Percentiles rank a stretch among this genome's conserved stretches.
phyloP scores from a whole-genome alignment of 2,113 vertebrate species.

The Toxotes jaculatrix region DNA sequence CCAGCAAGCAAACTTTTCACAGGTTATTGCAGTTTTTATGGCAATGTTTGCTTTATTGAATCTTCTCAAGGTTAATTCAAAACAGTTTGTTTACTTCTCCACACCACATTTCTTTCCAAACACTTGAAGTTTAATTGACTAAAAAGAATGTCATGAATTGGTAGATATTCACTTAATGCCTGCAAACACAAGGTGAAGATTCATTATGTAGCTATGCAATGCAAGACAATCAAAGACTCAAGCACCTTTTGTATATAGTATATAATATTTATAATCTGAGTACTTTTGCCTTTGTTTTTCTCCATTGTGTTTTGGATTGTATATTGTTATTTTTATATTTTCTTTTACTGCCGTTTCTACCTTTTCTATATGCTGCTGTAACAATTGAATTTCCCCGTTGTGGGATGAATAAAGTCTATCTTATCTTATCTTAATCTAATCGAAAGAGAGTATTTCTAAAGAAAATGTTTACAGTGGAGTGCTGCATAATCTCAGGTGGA shows the following conservation, averaged over 20 bases:
- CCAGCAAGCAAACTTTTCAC: constrained; percentile 11
- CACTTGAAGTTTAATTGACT: constrained; percentile 25
- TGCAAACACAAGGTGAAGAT: not conserved
- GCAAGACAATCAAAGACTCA: not conserved
- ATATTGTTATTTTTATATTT: too few relatives aligned
- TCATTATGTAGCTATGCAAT: not conserved
- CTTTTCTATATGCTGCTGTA: too few relatives aligned
- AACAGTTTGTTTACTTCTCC: constrained; percentile 42
- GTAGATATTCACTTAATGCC: constrained; percentile 5
- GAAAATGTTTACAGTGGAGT: not conserved
- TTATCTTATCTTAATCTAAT: too few relatives aligned
- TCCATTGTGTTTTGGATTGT: too few relatives aligned
- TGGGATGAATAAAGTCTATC: too few relatives aligned
- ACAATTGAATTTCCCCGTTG: too few relatives aligned
- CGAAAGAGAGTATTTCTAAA: not conserved
- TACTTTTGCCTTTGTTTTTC: too few relatives aligned
- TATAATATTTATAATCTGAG: too few relatives aligned
- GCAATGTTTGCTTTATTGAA: constrained; percentile 36
- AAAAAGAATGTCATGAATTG: constrained; percentile 23
- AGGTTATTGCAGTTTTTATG: constrained; percentile 32
- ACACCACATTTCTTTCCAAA: not conserved
- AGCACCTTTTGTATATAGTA: too few relatives aligned
- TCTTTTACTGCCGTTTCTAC: too few relatives aligned
- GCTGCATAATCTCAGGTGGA: not conserved
- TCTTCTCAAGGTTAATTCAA: constrained; percentile 51